Evolutionary conservation across 2,113 vertebrate species (phyloP).

Genomic region (Scophthalmus maximus): DNA sequence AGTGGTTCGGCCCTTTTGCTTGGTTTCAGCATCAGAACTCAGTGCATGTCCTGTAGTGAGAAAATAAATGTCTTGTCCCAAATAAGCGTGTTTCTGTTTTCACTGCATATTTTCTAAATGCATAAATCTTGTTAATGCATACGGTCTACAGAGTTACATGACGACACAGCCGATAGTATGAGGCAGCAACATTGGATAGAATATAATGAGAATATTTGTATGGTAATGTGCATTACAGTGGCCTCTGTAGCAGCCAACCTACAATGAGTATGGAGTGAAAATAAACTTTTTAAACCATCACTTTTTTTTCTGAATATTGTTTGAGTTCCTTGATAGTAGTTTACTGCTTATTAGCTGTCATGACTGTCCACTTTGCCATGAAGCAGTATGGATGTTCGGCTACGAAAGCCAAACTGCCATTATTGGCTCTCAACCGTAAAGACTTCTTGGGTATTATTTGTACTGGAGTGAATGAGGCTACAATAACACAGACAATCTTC

Average conservation of each 20-base stretch:
- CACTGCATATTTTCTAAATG: slow-evolving; percentile 66
- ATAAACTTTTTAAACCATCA: slow-evolving; percentile 7
- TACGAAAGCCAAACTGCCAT: slow-evolving; percentile 4
- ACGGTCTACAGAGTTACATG: slow-evolving; percentile 40
- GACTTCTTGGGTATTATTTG: slow-evolving; percentile 7
- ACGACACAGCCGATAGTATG: slow-evolving; percentile 41
- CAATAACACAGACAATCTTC: slow-evolving; percentile 32
- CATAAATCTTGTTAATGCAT: slow-evolving; percentile 65
- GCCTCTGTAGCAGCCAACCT: slow-evolving; percentile 22
- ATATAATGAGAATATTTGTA: slow-evolving; percentile 30
- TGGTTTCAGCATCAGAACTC: slow-evolving; percentile 61
- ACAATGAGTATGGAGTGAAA: slow-evolving; percentile 11
- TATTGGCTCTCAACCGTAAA: slow-evolving; percentile 1
- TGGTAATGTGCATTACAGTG: slow-evolving; percentile 24
- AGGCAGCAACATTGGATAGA: slow-evolving; percentile 30
- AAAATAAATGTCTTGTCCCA: slow-evolving; percentile 72
- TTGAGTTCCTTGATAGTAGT: slow-evolving; percentile 3
- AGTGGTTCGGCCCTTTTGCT: slow-evolving; percentile 67
- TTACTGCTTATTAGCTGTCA: background rate
- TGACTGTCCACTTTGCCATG: background rate
- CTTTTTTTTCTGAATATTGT: background rate
- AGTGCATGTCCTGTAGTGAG: slow-evolving; percentile 69
- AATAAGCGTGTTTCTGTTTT: slow-evolving; percentile 49
- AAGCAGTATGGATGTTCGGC: slow-evolving; percentile 1
- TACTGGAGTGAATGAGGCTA: slow-evolving; percentile 21